Evolutionary conservation across 2,888 invertebrate species (phyloP), one percentile per base, ranked within the genome.

Genomic region (Drosophila pegasa): DNA sequence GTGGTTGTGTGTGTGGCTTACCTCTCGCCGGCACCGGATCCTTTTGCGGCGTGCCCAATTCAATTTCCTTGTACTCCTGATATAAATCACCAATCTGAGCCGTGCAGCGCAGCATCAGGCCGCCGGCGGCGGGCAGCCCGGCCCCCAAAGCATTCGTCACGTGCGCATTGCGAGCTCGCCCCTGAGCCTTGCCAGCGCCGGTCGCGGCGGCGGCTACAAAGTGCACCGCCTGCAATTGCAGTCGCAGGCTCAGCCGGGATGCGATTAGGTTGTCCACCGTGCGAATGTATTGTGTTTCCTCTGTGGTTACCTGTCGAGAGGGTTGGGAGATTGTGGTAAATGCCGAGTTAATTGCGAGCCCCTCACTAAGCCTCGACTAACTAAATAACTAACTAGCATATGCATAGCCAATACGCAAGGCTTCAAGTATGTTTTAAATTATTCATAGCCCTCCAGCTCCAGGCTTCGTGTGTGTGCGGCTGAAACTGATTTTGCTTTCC

Each of bases 11-110:
- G 54, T 75, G 64, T 57, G 57, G 87, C 89, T 93, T 91, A 96
- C 96, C 96, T 94, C 96, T 94, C 90, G 96, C 96, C 27, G 96
- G 96, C 82, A 96, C 94, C 10, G 96, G 96, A 92, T 96, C 96
- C 78, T 74, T 90, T 55, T 95, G 94, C 69, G 95, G 95, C 58
- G 95, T 94, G 71, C 95, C 95, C 89, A 96, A 94, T 90, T 95
- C 95, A 80, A 95, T 92, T 88, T 95, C 95, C 62, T 95, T 95
- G 70, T 94, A 94, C 90, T 94, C 94, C 78, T 94, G 94, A 93
- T 96, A 96, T 77, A 96, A 93, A 62, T 94, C 94, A 71, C 94
- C 94, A 82, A 96, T 94, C 83, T 94, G 94, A 35, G 96, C 95
- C 54, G 94, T 94, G 90, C 96, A 97, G 59, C 95, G 94, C 47